Evolutionary conservation across 2,113 vertebrate genomes (phyloP), one percentile per base, ranked within the genome.

Genomic region (Calypte anna): DNA sequence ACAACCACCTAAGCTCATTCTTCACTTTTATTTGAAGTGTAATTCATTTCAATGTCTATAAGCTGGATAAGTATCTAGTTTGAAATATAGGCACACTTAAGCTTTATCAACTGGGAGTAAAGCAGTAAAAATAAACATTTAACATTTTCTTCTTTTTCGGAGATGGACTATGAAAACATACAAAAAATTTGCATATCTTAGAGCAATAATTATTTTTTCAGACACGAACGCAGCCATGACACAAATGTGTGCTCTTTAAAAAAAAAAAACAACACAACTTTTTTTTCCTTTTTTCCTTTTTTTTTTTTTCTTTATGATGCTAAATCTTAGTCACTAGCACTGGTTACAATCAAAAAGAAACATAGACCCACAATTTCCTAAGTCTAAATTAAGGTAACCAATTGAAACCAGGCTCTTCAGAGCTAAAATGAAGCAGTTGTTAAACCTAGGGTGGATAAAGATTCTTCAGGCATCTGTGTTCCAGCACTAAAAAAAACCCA

Each of bases 11-110:
- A 88, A 64, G 78, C 7, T 80, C 90, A 88, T 95, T 96, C 61
- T 82, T 96, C 70, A 94, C 53, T 96, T 96, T 94, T 94, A 96
- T 94, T 96, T 89, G 86, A 91, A 96, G 58, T 58, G 38, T 76
- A 95, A 93, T 93, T 96, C 82, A 94, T 96, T 92, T 94, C 59
- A 91, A 91, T 24, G 16, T 86, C 89, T 91, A 58, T 90, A 95
- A 69, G 25, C 55, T 24, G 55, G 83, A 83, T 95, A 97, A 95
- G 64, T 93, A 87, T 91, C 67, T 93, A 74, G 43, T 64, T 64
- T 96, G 94, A 96, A 93, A 95, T 96, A 94, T 51, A 91, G 72
- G 40, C 27, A 44, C 91, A 89, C 75, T 94, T 91, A 91, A 78
- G 38, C 10, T 92, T 95, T 86, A 94, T 77, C 88, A 89, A 91